These are phyloP conservation scores for Callipepla squamata DNA, from an alignment of 2,113 vertebrate genomes.

Conservation along the genomic window DNA sequence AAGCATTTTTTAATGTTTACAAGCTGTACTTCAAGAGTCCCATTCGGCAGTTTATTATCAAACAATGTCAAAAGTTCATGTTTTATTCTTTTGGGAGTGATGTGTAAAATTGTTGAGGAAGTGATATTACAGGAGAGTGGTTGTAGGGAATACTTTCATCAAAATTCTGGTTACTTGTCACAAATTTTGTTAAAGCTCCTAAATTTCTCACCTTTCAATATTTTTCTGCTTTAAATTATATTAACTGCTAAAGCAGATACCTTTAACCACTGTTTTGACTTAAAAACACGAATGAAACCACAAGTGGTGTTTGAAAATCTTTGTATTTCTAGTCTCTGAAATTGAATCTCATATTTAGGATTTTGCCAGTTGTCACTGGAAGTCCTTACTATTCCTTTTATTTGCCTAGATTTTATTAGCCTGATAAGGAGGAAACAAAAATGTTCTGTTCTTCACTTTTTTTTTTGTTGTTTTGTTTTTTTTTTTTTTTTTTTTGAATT, in stretches of 20 bases:
- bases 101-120: neutral
- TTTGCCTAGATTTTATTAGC: neutral
- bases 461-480: neutral
- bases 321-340: neutral
- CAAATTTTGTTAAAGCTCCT: neutral
- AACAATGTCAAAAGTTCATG: neutral
- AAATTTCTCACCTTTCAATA: neutral
- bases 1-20: neutral
- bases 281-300: neutral
- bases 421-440: neutral
- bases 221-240: neutral
- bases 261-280: neutral
- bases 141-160: neutral
- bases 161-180: neutral
- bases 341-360: neutral
- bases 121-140: neutral
- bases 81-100: neutral
- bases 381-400: neutral
- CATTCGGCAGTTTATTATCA: conserved; percentile 21
- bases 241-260: neutral
- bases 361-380: neutral
- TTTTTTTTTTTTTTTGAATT: neutral
- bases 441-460: neutral
- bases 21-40: neutral
- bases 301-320: conserved; percentile 1